phyloP scores from a whole-genome alignment of 2,888 invertebrate genomes.

The Tetropium fuscum region DNA sequence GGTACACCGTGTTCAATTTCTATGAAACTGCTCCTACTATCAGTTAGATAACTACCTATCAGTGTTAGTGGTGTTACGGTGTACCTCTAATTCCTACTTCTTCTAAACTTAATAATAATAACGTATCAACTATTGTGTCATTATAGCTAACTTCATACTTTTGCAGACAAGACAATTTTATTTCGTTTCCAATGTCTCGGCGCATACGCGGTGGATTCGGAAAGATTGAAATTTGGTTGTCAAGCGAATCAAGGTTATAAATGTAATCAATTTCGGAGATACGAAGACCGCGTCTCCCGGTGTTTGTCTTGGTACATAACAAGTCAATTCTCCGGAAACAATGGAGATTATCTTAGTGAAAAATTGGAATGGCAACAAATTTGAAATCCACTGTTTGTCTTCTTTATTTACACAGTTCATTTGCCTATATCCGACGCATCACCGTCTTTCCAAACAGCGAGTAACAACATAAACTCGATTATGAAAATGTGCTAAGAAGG shows the following conservation, averaged over 20 bases:
- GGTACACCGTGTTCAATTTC: too few species aligned
- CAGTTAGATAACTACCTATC: too few species aligned
- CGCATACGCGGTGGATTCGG: conserved; percentile 33
- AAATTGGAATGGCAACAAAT: conserved; percentile 59
- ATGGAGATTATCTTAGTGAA: conserved; percentile 58
- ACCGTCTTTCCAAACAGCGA: conserved; percentile 2
- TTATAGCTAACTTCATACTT: too few species aligned
- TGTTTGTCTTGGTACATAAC: conserved; percentile 56
- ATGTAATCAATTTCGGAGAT: conserved; percentile 59
- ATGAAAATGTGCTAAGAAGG: conserved; percentile 16
- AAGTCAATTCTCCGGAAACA: conserved; percentile 60
- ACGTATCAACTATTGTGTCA: too few species aligned
- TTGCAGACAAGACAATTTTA: too few species aligned
- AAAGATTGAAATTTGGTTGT: conserved; percentile 56
- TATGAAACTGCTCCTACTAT: too few species aligned
- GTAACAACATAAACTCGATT: conserved; percentile 17
- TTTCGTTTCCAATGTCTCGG: conserved; percentile 26
- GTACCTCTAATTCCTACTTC: too few species aligned
- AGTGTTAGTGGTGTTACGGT: too few species aligned
- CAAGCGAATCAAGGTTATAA: conserved; percentile 55
- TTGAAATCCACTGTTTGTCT: conserved; percentile 58
- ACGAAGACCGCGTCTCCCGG: conserved; percentile 47
- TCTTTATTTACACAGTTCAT: conserved; percentile 53
- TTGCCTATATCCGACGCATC: conserved; percentile 30
- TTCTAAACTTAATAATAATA: too few species aligned